A percentile compares a stretch with the other conserved stretches of the same genome.
Conservation (phyloP, 2,113 vertebrate species). For the Trematomus loennbergii region DNA sequence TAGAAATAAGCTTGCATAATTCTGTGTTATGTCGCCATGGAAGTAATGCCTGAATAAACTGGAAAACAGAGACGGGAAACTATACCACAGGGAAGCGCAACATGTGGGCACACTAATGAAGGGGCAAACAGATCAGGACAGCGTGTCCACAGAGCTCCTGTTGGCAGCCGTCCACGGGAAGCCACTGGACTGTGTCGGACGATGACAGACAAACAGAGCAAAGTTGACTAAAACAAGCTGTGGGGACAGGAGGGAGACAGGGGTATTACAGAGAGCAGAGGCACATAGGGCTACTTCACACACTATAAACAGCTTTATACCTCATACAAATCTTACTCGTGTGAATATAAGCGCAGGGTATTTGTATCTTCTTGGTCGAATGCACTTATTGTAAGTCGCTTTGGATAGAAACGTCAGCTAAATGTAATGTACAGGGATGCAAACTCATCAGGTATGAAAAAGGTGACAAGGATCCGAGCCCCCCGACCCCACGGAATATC, state of each 20-base stretch:
- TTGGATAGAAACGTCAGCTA: too few relatives aligned
- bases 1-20: background rate
- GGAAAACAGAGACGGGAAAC: background rate
- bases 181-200: slow-evolving; percentile 39
- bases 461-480: too few relatives aligned
- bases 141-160: slow-evolving; percentile 37
- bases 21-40: background rate
- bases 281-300: background rate
- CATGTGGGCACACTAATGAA: slow-evolving; percentile 8
- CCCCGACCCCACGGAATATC: too few relatives aligned
- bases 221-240: slow-evolving; percentile 61
- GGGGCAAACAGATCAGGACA: slow-evolving; percentile 46
- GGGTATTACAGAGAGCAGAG: background rate
- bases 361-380: too few relatives aligned
- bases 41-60: background rate
- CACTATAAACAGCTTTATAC: background rate
- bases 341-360: background rate
- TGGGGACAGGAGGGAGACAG: background rate
- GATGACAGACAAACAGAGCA: slow-evolving; percentile 45
- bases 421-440: too few relatives aligned
- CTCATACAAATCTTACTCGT: background rate
- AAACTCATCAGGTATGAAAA: too few relatives aligned
- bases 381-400: too few relatives aligned
- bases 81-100: background rate
- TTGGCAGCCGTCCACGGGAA: slow-evolving; percentile 60